Evolutionary conservation across 2,113 vertebrate species (phyloP), one percentile per base, ranked within the genome.

Genomic region (Empidonax alnorum): DNA sequence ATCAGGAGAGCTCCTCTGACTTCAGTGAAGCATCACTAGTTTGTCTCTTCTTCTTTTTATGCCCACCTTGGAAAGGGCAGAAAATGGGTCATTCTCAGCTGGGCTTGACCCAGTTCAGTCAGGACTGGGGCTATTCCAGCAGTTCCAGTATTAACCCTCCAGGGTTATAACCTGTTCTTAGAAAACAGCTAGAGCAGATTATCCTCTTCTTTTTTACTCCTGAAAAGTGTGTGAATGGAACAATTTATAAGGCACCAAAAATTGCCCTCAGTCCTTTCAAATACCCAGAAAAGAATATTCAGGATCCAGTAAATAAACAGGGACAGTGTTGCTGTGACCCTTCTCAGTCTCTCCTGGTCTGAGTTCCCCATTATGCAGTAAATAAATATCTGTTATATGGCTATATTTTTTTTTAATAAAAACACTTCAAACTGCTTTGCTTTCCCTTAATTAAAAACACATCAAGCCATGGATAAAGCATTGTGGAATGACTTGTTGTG

Each of bases 381-480:
- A 95, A 97, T 94, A 96, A 96, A 93, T 69, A 87, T 91, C 91
- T 82, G 42, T 86, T 94, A 65, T 80, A 87, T 19, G 50, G 75
- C 37, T 72, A 35, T 72, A n/a, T 56, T 83, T 95, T 87, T 41
- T 55, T 37, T 3, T 2, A 89, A 96, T 94, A 94, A 91, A 94
- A 94, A 56, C 79, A 84, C 73, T 96, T 90, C 3, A 14, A 94
- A 94, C 66, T 75, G 82, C 84, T 97, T 95, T 97, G 72, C 79
- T 92, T 96, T 96, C 82, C 93, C 78, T 96, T 97, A 96, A 98
- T 98, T 97, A 97, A 97, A 97, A 97, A 86, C 93, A 96, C 94
- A 97, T 97, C 97, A 97, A 96, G 87, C 81, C 67, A 71, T 12
- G 93, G 97, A 92, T 94, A 96, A 97, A 96, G 68, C 86, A 89